phyloP scores from a whole-genome alignment of 2,113 vertebrate genomes.

The Tenebrosternarchus preto region DNA sequence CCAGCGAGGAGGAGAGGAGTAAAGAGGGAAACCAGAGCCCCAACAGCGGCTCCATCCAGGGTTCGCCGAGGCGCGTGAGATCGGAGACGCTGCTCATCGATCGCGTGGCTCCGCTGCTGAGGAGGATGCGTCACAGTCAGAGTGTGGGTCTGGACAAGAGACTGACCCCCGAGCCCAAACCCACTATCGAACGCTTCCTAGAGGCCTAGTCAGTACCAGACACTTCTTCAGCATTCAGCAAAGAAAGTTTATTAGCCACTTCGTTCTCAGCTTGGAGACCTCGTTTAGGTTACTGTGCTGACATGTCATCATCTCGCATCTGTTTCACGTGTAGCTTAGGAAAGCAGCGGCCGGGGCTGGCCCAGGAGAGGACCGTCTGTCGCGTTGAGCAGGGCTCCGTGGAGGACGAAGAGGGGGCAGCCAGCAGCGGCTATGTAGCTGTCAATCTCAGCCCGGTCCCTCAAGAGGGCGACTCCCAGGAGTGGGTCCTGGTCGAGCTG shows the following conservation, averaged over 20 bases:
- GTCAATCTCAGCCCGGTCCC: constrained; percentile 89
- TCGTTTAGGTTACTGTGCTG: neutral
- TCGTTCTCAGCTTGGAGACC: neutral
- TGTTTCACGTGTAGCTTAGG: constrained; percentile 78
- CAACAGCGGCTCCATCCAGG: constrained; percentile 86
- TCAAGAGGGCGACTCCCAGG: constrained; percentile 91
- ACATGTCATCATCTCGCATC: neutral
- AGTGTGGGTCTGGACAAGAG: constrained; percentile 94
- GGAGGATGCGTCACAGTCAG: constrained; percentile 91
- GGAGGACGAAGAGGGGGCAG: constrained; percentile 81
- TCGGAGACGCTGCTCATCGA: constrained; percentile 91
- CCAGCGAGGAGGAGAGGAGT: constrained; percentile 93
- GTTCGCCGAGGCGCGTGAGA: constrained; percentile 88
- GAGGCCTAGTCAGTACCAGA: constrained; percentile 83
- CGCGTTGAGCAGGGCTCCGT: constrained; percentile 74
- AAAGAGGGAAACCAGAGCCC: constrained; percentile 87
- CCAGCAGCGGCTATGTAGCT: constrained; percentile 91
- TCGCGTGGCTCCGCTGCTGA: constrained; percentile 84
- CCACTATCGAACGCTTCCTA: constrained; percentile 91
- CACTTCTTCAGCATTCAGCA: neutral
- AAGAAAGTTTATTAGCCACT: neutral
- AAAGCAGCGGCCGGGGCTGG: constrained; percentile 81
- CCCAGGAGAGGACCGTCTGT: constrained; percentile 73
- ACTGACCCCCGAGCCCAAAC: constrained; percentile 90
- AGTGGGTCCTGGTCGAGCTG: constrained; percentile 96